Evolutionary conservation across 2,888 invertebrate species (phyloP).

Genomic region (Philhelius pedissequus): DNA sequence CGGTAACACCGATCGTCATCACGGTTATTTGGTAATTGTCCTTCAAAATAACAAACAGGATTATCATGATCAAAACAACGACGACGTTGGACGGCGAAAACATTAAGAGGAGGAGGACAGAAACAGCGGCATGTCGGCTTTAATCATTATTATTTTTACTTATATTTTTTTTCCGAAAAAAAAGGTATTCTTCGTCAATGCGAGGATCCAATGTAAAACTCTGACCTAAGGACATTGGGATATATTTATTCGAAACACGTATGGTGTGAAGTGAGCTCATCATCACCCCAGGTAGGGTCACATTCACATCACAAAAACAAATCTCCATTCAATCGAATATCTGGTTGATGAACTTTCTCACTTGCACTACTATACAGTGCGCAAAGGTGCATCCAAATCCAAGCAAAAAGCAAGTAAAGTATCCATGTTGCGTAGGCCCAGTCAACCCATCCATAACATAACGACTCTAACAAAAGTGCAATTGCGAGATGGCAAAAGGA

Average conservation of each 20-base stretch:
- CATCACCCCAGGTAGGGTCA: slow-evolving; percentile 38
- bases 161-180: background rate
- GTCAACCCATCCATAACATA: slow-evolving; percentile 34
- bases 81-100: no score
- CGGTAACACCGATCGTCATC: slow-evolving; percentile 49
- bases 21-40: slow-evolving; percentile 49
- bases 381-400: background rate
- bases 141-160: slow-evolving; percentile 30
- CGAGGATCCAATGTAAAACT: slow-evolving; percentile 38
- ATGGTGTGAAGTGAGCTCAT: slow-evolving; percentile 59
- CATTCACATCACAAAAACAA: background rate
- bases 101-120: slow-evolving; percentile 18
- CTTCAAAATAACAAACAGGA: slow-evolving; percentile 63
- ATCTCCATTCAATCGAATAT: slow-evolving; percentile 13
- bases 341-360: slow-evolving; percentile 53
- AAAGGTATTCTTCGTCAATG: slow-evolving; percentile 32
- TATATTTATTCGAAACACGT: slow-evolving; percentile 1
- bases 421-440: slow-evolving; percentile 56
- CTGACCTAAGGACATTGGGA: slow-evolving; percentile 35
- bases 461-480: slow-evolving; percentile 64
- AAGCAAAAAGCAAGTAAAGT: slow-evolving; percentile 12
- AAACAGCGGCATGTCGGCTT: slow-evolving; percentile 46
- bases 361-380: slow-evolving; percentile 18
- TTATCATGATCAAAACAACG: slow-evolving; percentile 18
- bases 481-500: slow-evolving; percentile 66